phyloP scores from a whole-genome alignment of 2,797 vertebrate genomes.

The Ctenopoma kingsleyae region DNA sequence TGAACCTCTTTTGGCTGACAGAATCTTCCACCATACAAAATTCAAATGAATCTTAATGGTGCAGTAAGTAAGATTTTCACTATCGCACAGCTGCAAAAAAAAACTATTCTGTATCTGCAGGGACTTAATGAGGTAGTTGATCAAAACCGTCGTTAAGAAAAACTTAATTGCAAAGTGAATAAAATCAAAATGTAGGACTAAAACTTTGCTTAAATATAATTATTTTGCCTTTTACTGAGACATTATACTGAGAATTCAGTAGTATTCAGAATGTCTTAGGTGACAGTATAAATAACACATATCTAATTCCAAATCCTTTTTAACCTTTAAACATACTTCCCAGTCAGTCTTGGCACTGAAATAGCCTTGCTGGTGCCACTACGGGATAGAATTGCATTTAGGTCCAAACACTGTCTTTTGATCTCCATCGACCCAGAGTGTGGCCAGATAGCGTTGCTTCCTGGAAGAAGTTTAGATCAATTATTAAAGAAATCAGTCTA shows the following conservation, averaged over 20 bases:
- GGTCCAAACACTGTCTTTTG: slow-evolving; percentile 79
- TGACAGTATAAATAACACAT: slow-evolving; percentile 25
- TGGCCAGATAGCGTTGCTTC: slow-evolving; percentile 70
- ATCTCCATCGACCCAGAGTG: slow-evolving; percentile 80
- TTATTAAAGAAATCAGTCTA: slow-evolving; percentile 79
- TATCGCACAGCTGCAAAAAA: slow-evolving; percentile 42
- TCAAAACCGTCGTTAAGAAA: slow-evolving; percentile 61
- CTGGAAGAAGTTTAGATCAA: slow-evolving; percentile 73
- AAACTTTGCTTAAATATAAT: slow-evolving; percentile 8
- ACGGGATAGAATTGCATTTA: slow-evolving; percentile 71
- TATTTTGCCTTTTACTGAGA: slow-evolving; percentile 16
- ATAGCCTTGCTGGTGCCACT: slow-evolving; percentile 68
- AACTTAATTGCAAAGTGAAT: slow-evolving; percentile 26
- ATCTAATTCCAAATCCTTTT: slow-evolving; percentile 39
- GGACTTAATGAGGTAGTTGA: slow-evolving; percentile 56
- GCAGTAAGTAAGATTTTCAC: slow-evolving; percentile 48
- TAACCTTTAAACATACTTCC: slow-evolving; percentile 48
- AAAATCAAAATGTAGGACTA: not conserved
- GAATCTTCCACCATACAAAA: slow-evolving; percentile 31
- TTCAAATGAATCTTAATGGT: slow-evolving; percentile 53
- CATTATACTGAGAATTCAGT: not conserved
- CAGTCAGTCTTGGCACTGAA: slow-evolving; percentile 59
- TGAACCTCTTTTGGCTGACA: slow-evolving; percentile 25
- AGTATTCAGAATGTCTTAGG: slow-evolving; percentile 39
- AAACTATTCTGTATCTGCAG: slow-evolving; percentile 44